phyloP scores from a whole-genome alignment of 2,797 vertebrate species.

The Coregonus suidteri region DNA sequence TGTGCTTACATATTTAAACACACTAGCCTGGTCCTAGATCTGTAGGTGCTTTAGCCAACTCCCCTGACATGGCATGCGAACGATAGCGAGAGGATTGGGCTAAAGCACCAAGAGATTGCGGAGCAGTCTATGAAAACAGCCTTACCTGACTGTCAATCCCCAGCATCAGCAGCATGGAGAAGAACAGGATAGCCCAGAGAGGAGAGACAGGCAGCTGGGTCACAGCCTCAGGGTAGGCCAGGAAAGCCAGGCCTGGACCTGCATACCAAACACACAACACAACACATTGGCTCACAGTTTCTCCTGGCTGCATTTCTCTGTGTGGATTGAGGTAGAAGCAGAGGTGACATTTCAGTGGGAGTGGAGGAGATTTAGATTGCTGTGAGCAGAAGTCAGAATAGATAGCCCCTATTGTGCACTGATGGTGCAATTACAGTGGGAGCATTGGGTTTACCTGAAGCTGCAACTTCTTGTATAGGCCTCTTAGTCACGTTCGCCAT shows the following conservation, averaged over 20 bases:
- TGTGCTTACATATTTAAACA: conserved; percentile 42
- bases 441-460: conserved; percentile 83
- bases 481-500: conserved; percentile 97
- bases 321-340: neutral
- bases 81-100: neutral
- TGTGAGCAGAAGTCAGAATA: conserved; percentile 18
- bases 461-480: conserved; percentile 92
- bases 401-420: conserved; percentile 25
- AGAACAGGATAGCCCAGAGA: conserved; percentile 95
- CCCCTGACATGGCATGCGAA: neutral
- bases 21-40: neutral
- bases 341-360: too few relatives aligned
- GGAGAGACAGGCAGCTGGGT: conserved; percentile 95
- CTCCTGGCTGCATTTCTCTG: conserved; percentile 2
- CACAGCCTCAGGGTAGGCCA: conserved; percentile 97
- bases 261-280: conserved; percentile 40
- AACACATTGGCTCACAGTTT: conserved; percentile 23
- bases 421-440: neutral
- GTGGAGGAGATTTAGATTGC: too few relatives aligned
- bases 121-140: neutral
- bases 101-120: conserved; percentile 42
- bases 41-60: neutral
- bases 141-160: conserved; percentile 99
- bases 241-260: conserved; percentile 96
- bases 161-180: conserved; percentile 98